phyloP scores from a whole-genome alignment of 2,113 vertebrate species.

The Circaetus cinerascens region DNA sequence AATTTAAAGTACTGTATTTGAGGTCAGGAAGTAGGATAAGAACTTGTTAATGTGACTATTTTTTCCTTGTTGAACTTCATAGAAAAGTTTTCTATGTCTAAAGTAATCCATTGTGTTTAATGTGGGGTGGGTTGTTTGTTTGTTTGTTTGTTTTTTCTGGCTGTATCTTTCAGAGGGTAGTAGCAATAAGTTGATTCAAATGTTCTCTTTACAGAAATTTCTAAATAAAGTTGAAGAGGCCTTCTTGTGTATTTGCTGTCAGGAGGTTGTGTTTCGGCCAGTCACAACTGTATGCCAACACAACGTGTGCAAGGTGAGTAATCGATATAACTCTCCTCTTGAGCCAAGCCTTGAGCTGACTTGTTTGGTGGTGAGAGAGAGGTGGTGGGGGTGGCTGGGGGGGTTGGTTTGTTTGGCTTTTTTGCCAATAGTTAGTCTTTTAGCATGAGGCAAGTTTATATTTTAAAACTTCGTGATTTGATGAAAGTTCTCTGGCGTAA shows the following conservation, averaged over 20 bases:
- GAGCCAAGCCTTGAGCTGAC: no score
- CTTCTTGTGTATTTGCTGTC: conserved; percentile 95
- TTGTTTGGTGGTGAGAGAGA: not conserved
- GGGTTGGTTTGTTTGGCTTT: not conserved
- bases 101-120: not conserved
- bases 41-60: not conserved
- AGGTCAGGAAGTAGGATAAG: not conserved
- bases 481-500: not conserved
- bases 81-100: accelerated
- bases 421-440: not conserved
- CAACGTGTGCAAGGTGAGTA: conserved; percentile 92
- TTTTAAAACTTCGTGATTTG: not conserved
- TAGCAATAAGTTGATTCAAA: accelerated
- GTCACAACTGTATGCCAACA: conserved; percentile 94
- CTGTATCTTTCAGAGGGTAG: not conserved
- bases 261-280: conserved; percentile 91
- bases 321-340: accelerated
- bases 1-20: not conserved
- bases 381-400: accelerated
- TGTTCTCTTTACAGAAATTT: conserved; percentile 80
- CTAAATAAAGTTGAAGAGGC: conserved; percentile 91
- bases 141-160: no score
- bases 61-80: not conserved
- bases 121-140: no score
- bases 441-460: not conserved